Conservation (phyloP, 2,113 vertebrate genomes). For the Candoia aspera region DNA sequence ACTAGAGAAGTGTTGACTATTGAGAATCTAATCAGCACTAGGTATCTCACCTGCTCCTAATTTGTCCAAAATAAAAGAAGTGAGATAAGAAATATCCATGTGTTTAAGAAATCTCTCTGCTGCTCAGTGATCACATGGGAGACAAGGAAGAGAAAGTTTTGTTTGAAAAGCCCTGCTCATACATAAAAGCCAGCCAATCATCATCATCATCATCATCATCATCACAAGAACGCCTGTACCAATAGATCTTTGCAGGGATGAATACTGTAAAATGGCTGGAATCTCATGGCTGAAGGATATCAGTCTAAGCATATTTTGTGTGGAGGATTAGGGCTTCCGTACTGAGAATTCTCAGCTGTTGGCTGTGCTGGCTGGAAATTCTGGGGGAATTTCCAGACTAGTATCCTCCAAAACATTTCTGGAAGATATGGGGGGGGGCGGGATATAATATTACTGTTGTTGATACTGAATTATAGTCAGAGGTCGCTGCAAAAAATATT, state of each 20-base stretch:
- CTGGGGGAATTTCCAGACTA: background rate
- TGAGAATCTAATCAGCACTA: background rate
- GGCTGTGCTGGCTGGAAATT: background rate
- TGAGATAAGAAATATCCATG: background rate
- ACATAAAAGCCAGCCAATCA: background rate
- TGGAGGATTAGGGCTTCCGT: background rate
- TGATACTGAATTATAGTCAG: background rate
- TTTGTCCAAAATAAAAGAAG: background rate
- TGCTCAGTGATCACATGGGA: background rate
- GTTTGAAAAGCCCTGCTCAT: background rate
- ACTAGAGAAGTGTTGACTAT: background rate
- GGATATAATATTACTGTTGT: background rate
- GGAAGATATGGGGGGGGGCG: too few relatives aligned
- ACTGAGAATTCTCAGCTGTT: background rate
- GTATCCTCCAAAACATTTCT: background rate
- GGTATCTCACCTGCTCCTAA: background rate
- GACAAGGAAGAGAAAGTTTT: background rate
- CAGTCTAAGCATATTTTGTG: background rate
- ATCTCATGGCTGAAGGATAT: background rate
- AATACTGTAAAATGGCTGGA: background rate
- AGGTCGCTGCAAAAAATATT: background rate
- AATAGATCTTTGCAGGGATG: background rate
- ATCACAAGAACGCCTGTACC: background rate
- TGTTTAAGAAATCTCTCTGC: background rate
- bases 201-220: background rate